Conservation (phyloP, 2,113 vertebrate genomes). For the Apteryx mantelli region DNA sequence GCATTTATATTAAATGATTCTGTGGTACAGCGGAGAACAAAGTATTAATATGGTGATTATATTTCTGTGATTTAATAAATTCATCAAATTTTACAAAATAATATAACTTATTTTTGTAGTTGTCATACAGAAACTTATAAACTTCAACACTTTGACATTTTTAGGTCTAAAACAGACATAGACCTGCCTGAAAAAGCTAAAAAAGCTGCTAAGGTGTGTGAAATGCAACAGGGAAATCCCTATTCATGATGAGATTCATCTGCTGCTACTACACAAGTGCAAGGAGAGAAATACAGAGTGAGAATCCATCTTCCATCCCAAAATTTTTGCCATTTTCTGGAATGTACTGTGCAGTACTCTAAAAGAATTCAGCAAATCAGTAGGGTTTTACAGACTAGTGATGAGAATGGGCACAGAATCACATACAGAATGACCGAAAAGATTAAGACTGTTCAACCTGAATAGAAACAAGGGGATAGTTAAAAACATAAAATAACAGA, state of each 20-base stretch:
- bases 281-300: neutral
- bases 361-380: neutral
- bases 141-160: neutral
- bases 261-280: neutral
- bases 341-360: neutral
- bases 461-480: neutral
- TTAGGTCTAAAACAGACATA: neutral
- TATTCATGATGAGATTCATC: neutral
- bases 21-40: neutral
- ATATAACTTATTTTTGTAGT: neutral
- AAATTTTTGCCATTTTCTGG: neutral
- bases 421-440: neutral
- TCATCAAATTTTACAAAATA: neutral
- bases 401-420: neutral
- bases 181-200: neutral
- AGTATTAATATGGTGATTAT: neutral
- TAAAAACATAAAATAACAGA: neutral
- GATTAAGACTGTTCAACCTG: neutral
- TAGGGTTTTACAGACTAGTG: too few species aligned
- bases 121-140: neutral
- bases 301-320: neutral
- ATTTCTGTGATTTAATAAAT: neutral
- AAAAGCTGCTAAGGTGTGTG: neutral
- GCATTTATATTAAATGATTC: neutral
- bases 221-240: neutral